Evolutionary conservation across 2,888 invertebrate species (phyloP).

Genomic region (Tenthredo distinguenda): DNA sequence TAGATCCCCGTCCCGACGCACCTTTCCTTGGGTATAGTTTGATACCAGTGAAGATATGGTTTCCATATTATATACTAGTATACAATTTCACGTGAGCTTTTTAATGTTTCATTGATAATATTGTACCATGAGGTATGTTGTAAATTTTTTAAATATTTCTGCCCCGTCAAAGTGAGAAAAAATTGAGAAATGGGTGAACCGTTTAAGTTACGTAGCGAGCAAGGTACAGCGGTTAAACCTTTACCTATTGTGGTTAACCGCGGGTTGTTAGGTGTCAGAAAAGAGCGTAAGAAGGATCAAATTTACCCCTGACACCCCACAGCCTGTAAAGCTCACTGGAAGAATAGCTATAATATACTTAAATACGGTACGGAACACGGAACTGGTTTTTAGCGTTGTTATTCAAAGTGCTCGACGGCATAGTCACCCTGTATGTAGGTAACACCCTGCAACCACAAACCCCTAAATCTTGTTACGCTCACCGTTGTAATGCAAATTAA

Average conservation of each 20-base stretch:
- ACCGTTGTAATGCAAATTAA: conserved; percentile 74
- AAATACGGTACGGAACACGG: conserved; percentile 9
- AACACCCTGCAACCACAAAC: conserved; percentile 57
- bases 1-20: not conserved
- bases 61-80: not conserved
- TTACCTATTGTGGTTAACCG: conserved; percentile 46
- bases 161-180: not conserved
- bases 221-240: conserved; percentile 10
- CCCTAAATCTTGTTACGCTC: conserved; percentile 70
- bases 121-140: not conserved
- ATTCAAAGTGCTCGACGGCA: conserved; percentile 40
- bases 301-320: conserved; percentile 20
- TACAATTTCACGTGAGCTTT: not conserved
- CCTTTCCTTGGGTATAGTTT: not conserved
- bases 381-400: conserved; percentile 45
- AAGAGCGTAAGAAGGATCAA: conserved; percentile 48
- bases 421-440: conserved; percentile 49
- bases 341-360: conserved; percentile 20
- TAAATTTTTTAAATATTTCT: not conserved
- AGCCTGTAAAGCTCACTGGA: not conserved
- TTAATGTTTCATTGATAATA: not conserved
- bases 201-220: not conserved
- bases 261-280: conserved; percentile 33
- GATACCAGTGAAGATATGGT: not conserved
- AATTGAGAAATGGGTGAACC: not conserved